Percentiles rank a stretch among this genome's conserved stretches.
Evolutionary conservation across 2,797 vertebrate genomes (phyloP).

Genomic region (Melanotaenia boesemani): DNA sequence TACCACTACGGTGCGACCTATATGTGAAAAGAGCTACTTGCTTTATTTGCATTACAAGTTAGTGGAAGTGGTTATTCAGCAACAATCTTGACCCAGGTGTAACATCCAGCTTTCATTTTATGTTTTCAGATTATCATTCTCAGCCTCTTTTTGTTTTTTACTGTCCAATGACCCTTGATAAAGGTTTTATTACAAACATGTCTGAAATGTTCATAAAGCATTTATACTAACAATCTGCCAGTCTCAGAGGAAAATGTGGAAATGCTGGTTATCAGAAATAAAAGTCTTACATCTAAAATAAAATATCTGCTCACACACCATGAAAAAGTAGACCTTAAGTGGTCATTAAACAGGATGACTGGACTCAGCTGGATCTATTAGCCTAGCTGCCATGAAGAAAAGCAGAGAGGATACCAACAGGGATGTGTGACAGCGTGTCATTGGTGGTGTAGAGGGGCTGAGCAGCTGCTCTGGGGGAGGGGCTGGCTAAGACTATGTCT

Average conservation of each 20-base stretch:
- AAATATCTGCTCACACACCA: neutral
- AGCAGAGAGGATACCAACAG: slow-evolving; percentile 30
- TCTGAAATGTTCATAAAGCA: neutral
- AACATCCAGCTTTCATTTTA: neutral
- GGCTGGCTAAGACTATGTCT: slow-evolving; percentile 40
- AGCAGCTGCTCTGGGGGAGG: slow-evolving; percentile 75
- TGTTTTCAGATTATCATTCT: neutral
- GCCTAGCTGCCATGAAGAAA: slow-evolving; percentile 37
- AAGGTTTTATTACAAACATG: neutral
- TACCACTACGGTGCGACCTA: neutral
- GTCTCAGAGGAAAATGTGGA: neutral
- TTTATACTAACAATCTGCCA: neutral
- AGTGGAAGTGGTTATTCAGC: neutral
- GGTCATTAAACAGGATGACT: slow-evolving; percentile 1
- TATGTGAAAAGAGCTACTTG: neutral
- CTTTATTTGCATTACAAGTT: neutral
- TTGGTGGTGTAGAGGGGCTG: slow-evolving; percentile 34
- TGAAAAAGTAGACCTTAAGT: neutral
- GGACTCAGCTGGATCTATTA: slow-evolving; percentile 42
- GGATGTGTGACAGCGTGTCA: slow-evolving; percentile 61
- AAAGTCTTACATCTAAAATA: neutral
- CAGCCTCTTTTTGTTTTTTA: neutral
- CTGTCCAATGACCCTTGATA: neutral
- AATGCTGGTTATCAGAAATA: neutral
- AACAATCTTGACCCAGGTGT: neutral